Base-by-base conservation (phyloP, 1,140 invertebrate genomes). In the Gonatopus flavifemur region DNA sequence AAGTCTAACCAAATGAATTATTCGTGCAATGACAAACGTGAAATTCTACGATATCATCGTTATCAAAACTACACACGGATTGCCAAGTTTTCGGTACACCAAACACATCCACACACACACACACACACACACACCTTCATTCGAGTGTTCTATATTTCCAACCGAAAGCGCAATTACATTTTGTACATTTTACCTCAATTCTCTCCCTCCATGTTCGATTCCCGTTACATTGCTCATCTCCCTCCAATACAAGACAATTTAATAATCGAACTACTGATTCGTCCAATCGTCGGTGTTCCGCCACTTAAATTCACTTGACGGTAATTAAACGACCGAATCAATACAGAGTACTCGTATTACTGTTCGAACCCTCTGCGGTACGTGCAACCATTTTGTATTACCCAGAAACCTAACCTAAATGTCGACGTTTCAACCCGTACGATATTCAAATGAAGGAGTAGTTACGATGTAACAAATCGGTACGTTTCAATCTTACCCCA, bases 221-320 rank as follows among this genome's bases (percentile, higher is more conserved):
- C 3, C 10, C 21, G 3, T 12, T 20, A 36, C 15, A 19, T 25
- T 19, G 9, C n/a, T 28, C 4, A 21, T 19, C 18, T 10, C 15
- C 15, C 31, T 3, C n/a, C 20, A 18, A 16, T 25, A 30, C 32
- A 32, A 42, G 21, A 39, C 31, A 47, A 39, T 43, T 52, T 41
- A 33, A 40, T 50, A 43, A 55, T 55, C 21, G 33, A 52, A 55
- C 38, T 46, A 53, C 32, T 43, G 24, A 48, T 51, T 55, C 31
- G 39, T 21, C 24, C 45, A 42, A 49, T 49, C 35, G 20, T 13
- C 32, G n/a, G n/a, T 43, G 38, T 13, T 28, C 40, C 41, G n/a
- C 52, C 52, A 51, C 52, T 55, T 51, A 45, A 51, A 55, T 55
- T 51, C 52, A 51, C 36, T 55, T 55, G 28, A 51, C 52, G 28